Conservation (phyloP, 2,797 vertebrate species). For the Artibeus jamaicensis region DNA sequence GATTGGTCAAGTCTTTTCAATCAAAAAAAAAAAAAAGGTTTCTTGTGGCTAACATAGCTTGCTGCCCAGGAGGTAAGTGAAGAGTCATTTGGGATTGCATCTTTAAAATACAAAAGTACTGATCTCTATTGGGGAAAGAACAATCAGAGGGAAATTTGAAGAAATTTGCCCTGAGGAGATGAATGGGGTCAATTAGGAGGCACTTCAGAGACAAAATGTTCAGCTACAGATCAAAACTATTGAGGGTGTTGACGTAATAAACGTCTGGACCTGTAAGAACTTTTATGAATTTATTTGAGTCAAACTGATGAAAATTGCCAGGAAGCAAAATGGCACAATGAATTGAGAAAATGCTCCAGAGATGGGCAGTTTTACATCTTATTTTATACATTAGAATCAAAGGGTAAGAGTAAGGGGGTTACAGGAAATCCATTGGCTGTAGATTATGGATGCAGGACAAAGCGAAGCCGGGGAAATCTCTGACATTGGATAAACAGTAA, state of each 20-base stretch:
- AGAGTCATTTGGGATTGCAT: background rate
- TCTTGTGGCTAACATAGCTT: background rate
- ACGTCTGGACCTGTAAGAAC: background rate
- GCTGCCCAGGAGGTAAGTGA: background rate
- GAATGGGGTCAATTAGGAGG: background rate
- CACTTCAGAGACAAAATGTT: conserved; percentile 6
- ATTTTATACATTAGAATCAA: background rate
- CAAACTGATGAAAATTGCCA: background rate
- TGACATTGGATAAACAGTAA: background rate
- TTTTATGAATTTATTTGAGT: background rate
- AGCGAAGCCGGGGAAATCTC: background rate
- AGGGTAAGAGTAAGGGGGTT: background rate
- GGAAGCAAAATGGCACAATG: background rate
- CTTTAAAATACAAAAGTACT: background rate
- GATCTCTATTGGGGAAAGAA: background rate
- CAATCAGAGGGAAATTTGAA: background rate
- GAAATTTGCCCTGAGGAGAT: background rate
- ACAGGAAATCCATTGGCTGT: background rate
- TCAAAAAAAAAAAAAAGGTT: conserved; percentile 1
- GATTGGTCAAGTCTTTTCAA: background rate
- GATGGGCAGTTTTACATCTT: background rate
- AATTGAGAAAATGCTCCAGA: background rate
- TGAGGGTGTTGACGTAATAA: background rate
- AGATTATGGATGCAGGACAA: background rate
- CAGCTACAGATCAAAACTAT: background rate